Evolutionary conservation across 2,888 invertebrate species (phyloP), one percentile per base, ranked within the genome.

Genomic region (Spisula solida): DNA sequence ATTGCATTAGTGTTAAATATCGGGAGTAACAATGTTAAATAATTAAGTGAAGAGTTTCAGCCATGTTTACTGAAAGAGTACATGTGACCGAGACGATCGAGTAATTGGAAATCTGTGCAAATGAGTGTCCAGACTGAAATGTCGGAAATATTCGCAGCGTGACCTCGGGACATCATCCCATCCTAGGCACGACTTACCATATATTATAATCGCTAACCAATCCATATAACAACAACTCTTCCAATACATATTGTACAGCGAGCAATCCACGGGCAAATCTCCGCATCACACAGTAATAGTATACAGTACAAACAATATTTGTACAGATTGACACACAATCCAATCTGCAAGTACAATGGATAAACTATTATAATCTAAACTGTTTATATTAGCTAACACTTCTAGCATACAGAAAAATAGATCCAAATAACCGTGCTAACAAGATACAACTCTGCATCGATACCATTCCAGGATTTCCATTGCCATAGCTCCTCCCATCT

Each of bases 371-470:
- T 31, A 31, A 31, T 18, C 16, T 75, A 75, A 75, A 75, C 12
- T 75, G 75, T 75, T 75, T 75, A 75, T 75, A 31, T 75, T 34
- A 75, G 29, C 75, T 75, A 34, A 31, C 34, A 75, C 75, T 75
- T 41, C 75, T 18, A 75, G 18, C 10, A 31, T 20, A 47, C 47
- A 80, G 48, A 80, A 80, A 25, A 51, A 70, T 75, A 51, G 48
- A 34, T 82, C 82, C 70, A 82, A 66, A 70, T 31, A 82, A 82
- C 48, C 75, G 25, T 70, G 70, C 70, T 70, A 66, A 83, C 70
- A 1, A 83, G 34, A 83, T 83, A 29, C 29, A 75, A 47, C 25
- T 75, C 51, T 70, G 51, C 51, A 75, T 83, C 83, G 70, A 83
- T 83, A 75, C 34, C 14, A 75, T 70, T 83, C 70, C 34, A 29